Evolutionary conservation across 2,888 invertebrate species (phyloP), one percentile per base, ranked within the genome.

Genomic region (Drosophila silvestris): DNA sequence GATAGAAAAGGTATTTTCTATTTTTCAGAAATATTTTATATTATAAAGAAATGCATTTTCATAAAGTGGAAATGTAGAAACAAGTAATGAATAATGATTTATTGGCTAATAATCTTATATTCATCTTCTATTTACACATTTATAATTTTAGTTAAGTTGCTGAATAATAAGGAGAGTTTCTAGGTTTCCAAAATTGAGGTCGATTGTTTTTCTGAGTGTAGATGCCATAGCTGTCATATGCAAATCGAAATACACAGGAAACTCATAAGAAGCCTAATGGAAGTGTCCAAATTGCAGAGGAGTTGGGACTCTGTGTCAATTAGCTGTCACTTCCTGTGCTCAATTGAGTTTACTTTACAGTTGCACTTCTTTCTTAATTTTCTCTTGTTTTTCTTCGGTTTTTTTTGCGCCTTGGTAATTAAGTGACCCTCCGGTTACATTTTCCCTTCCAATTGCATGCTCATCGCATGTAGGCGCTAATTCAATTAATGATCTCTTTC

Each of bases 321-420:
- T 85, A 86, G 62, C 87, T 86, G 85, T 83, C 85, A 85, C 79
- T 89, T 85, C 89, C 89, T 83, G 84, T 82, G 44, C 66, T 74
- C 71, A 73, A 81, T 75, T 71, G 60, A 52, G 57, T 35, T 56
- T 33, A 70, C 33, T 56, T 14, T 57, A 28, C 47, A 47, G 26
- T 26, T 47, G 16, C 2, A 47, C 5, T 26, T 26, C 47, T 5
- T 47, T 47, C 16, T 2, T 16, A 9, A 47, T 16, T 47, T 26
- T 26, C 47, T 2, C 16, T 47, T 26, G 47, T 26, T 28, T 26
- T 16, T 16, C 33, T 19, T 56, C 16, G 35, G 35, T 50, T 12
- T 41, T 22, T 67, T 57, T 66, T 47, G 57, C 81, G 68, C 81
- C 68, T 66, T 62, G 62, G 73, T 79, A 86, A 85, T 85, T 85